phyloP scores from a whole-genome alignment of 1,140 invertebrate genomes.

The Ditylenchus dipsaci region DNA sequence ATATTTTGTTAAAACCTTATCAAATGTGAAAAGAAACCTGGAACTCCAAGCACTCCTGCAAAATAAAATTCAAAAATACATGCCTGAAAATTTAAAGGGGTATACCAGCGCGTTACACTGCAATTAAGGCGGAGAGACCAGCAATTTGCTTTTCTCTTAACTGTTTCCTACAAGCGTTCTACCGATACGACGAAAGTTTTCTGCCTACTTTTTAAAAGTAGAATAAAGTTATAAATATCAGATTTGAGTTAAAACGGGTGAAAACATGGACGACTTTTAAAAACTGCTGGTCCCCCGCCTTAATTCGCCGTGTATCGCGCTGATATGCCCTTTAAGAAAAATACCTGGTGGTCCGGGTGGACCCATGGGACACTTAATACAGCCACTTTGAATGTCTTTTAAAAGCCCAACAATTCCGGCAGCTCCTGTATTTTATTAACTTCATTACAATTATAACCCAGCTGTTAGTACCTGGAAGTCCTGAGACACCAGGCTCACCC shows the following conservation, averaged over 20 bases:
- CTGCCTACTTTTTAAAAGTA: too few species aligned
- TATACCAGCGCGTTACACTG: too few species aligned
- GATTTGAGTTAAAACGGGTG: too few species aligned
- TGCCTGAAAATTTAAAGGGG: too few species aligned
- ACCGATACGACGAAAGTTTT: background rate
- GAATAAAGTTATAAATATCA: too few species aligned
- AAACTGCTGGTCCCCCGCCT: too few species aligned
- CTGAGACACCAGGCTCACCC: background rate
- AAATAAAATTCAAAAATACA: background rate
- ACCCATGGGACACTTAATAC: constrained; percentile 1
- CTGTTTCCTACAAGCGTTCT: background rate
- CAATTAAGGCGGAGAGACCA: background rate
- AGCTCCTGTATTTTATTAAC: background rate
- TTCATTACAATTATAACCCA: background rate
- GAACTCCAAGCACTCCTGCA: background rate
- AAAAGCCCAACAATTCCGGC: background rate
- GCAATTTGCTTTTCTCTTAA: too few species aligned
- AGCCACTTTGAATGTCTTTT: background rate
- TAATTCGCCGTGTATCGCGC: too few species aligned
- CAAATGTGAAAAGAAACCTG: too few species aligned
- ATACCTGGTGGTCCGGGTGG: background rate
- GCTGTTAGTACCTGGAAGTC: background rate
- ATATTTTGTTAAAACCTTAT: too few species aligned
- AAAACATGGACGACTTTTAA: too few species aligned
- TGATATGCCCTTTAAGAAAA: background rate